A percentile compares a stretch with the other conserved stretches of the same genome.
Conservation (phyloP, 2,113 vertebrate species). For the Nerophis ophidion region DNA sequence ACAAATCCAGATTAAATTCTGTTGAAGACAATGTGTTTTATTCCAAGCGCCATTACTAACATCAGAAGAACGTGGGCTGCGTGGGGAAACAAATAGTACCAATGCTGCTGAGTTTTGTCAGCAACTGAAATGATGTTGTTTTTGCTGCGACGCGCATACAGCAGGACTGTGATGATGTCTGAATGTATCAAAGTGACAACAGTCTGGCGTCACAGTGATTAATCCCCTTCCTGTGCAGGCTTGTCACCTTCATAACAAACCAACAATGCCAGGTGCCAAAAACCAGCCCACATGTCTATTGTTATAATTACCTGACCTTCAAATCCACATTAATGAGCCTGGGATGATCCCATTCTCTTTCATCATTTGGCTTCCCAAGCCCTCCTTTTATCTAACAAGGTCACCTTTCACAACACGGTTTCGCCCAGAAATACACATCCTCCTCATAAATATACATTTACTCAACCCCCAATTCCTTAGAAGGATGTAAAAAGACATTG, state of each 20-base stretch:
- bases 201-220: slow-evolving; percentile 58
- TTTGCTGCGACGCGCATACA: slow-evolving; percentile 27
- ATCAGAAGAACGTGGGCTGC: slow-evolving; percentile 1
- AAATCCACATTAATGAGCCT: slow-evolving; percentile 73
- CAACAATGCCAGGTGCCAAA: slow-evolving; percentile 68
- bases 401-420: slow-evolving; percentile 60
- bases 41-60: slow-evolving; percentile 24
- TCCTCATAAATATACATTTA: slow-evolving; percentile 56
- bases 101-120: slow-evolving; percentile 16
- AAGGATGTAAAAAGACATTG: slow-evolving; percentile 47
- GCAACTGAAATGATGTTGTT: slow-evolving; percentile 36
- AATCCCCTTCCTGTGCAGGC: slow-evolving; percentile 54
- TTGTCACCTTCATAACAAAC: slow-evolving; percentile 62
- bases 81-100: slow-evolving; percentile 28
- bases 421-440: slow-evolving; percentile 47
- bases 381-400: slow-evolving; percentile 72
- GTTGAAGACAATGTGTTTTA: slow-evolving; percentile 10
- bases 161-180: slow-evolving; percentile 43
- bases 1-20: not conserved
- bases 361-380: slow-evolving; percentile 62
- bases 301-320: slow-evolving; percentile 72
- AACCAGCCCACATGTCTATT: slow-evolving; percentile 60
- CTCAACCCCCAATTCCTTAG: slow-evolving; percentile 41
- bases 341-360: slow-evolving; percentile 67
- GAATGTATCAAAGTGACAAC: slow-evolving; percentile 59